Conservation (phyloP, 2,888 invertebrate species). For the Clitarchus hookeri region DNA sequence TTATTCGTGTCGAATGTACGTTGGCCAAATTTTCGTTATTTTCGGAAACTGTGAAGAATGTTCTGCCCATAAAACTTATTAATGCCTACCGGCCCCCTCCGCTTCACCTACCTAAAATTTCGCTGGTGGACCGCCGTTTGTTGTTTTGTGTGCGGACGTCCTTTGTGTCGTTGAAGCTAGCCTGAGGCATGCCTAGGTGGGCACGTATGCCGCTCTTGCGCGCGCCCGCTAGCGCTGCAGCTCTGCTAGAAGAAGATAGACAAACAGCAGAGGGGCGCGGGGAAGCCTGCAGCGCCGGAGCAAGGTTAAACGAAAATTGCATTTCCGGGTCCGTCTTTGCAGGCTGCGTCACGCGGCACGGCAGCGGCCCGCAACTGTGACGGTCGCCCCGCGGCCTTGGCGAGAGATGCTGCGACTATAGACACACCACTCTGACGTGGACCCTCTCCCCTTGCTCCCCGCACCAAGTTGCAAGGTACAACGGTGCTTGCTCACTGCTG, state of each 20-base stretch:
- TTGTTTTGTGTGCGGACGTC: too few relatives aligned
- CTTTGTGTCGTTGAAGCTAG: too few relatives aligned
- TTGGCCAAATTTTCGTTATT: too few relatives aligned
- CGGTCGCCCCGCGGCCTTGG: constrained; percentile 10
- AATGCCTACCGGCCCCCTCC: too few relatives aligned
- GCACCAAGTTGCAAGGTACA: too few relatives aligned
- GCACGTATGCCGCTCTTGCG: not conserved
- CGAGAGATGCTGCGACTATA: not conserved
- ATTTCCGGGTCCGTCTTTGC: constrained; percentile 35
- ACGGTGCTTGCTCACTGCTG: too few relatives aligned
- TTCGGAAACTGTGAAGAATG: too few relatives aligned
- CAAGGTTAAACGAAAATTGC: constrained; percentile 37
- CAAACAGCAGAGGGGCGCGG: not conserved
- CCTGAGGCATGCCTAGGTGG: not conserved
- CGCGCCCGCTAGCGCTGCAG: not conserved
- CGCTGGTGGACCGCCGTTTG: too few relatives aligned
- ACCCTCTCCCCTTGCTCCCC: too few relatives aligned
- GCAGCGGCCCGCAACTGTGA: constrained; percentile 9
- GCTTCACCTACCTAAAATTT: too few relatives aligned
- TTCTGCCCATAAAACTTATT: too few relatives aligned
- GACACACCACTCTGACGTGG: not conserved
- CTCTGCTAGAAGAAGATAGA: not conserved
- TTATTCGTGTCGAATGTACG: too few relatives aligned
- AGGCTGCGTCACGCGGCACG: not conserved
- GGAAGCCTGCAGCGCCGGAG: constrained; percentile 20